Base-by-base conservation (phyloP, 2,888 invertebrate genomes). In the Graphium colonna region DNA sequence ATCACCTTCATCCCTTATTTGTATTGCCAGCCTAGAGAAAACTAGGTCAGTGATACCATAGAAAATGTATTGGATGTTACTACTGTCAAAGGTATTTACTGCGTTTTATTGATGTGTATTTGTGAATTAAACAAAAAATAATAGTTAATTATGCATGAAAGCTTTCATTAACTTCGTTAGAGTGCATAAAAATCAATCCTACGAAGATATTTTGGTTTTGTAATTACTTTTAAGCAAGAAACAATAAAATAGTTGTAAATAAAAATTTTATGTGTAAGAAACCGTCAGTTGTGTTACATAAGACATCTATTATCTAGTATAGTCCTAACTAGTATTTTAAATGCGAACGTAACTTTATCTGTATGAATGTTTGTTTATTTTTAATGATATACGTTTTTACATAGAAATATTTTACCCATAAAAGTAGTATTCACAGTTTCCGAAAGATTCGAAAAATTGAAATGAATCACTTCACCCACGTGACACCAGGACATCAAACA, bases 1-100 rank as follows among this genome's bases (percentile, higher is more conserved):
- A 38, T 31, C 39, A 40, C 40, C 40, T 44, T 49, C 48, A 39
- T 43, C 43, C 38, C 31, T 54, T 54, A 54, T 31, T 15, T 44
- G 40, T 41, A 49, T 49, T 15, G 44, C 18, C 49, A 44, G 18
- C 45, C 49, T 45, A 49, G 40, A 49, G n/a, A 36, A 39, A 50
- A 44, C 31, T 54, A 54, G 44, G 40, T 49, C 44, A 40, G 31
- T 44, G 48, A 31, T 53, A 39, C 28, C 38, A 13, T 15, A 47
- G 9, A 31, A 8, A 52, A 41, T 40, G 26, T 48, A 28, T 4
- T 28, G 17, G 53, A 43, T 42, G 42, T 16, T 4, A 48, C 21
- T 17, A 33, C 13, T 15, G 33, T 21, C 39, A 18, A 44, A 17
- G 12, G 28, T 5, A 9, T 47, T 38, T 13, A 39, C 13, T 18